Evolutionary conservation across 2,113 vertebrate genomes (phyloP), one percentile per base, ranked within the genome.

Genomic region (Phylloscopus trochiloides): DNA sequence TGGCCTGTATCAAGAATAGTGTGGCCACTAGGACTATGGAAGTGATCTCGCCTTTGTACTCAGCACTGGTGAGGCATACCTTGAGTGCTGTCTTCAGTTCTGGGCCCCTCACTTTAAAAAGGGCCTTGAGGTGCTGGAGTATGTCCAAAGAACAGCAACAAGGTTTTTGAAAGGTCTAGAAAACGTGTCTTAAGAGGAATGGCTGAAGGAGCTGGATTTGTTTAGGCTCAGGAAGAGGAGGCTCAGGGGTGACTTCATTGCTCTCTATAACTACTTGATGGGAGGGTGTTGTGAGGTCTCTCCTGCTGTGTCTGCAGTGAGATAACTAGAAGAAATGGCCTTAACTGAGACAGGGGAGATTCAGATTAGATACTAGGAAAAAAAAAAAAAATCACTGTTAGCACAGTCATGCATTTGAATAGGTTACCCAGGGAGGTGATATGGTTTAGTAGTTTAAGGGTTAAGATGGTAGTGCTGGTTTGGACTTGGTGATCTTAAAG

Each of bases 221-320:
- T n/a, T 38, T 28, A 32, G 26, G 62, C 26, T 32, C 28, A 31
- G 45, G 17, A 79, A 55, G 31, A 24, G 26, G 12, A 57, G 17
- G 31, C 6, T 43, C 10, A 22, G 6, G 8, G 12, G 6, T 20
- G 15, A 58, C 14, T 19, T 36, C 32, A 19, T n/a, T 0, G 0
- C 12, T 36, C 29, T 80, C 15, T 43, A 5, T 14, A 50, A 32
- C 17, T 22, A 18, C 31, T 18, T 51, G 28, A n/a, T n/a, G 16
- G 38, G 8, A 61, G 10, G 6, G 4, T 16, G 6, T 29, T 38
- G 6, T 22, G 72, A 22, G 32, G 14, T 43, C 17, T 43, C 45
- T 43, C 8, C 9, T 51, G 28, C 47, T 36, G 10, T 28, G 11
- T 52, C 16, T 71, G 24, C 24, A 71, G 24, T 34, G 40, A 78